A percentile compares a stretch with the other conserved stretches of the same genome.
Evolutionary conservation across 2,888 invertebrate genomes (phyloP).

Genomic region (Lutraria lutraria): DNA sequence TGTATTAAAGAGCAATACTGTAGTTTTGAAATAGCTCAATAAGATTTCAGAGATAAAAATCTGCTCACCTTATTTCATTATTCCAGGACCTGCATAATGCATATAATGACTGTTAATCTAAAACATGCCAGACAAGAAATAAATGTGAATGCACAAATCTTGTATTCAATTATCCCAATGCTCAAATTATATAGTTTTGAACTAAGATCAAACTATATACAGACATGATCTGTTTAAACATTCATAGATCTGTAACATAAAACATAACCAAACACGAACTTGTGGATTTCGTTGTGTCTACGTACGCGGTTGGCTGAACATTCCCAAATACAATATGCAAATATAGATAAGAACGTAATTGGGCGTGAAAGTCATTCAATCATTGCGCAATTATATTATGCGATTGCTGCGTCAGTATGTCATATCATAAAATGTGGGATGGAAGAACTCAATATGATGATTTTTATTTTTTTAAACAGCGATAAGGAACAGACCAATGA

Average conservation of each 20-base stretch:
- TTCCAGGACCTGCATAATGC: not conserved
- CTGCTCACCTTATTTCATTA: not conserved
- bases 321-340: not conserved
- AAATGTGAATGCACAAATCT: not conserved
- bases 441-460: not conserved
- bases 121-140: not conserved
- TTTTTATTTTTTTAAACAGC: not conserved
- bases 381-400: not conserved
- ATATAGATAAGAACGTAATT: constrained; percentile 14
- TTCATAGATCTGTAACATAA: constrained; percentile 15
- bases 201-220: not conserved
- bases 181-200: not conserved
- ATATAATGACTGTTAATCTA: not conserved
- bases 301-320: not conserved
- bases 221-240: constrained; percentile 17
- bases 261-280: not conserved
- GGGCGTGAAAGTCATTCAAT: constrained; percentile 24
- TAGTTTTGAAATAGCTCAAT: too few relatives aligned
- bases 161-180: not conserved
- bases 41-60: not conserved
- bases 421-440: not conserved
- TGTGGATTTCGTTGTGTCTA: constrained; percentile 9
- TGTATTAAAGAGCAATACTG: too few relatives aligned
- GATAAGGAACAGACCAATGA: not conserved
- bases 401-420: not conserved